phyloP scores from a whole-genome alignment of 2,797 vertebrate species.

The Sebastes diploproa region DNA sequence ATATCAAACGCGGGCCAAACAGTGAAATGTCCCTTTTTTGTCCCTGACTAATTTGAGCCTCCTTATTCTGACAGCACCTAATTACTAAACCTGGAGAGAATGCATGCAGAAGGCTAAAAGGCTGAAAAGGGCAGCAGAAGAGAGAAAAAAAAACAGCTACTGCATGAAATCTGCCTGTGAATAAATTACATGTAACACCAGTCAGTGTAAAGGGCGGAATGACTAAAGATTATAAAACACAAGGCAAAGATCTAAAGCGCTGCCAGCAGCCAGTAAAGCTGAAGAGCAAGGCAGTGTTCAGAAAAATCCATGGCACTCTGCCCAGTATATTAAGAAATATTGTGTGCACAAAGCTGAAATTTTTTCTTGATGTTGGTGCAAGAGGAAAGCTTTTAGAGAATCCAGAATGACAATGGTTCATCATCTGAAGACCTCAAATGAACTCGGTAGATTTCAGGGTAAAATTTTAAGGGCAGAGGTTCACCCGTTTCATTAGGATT shows the following conservation, averaged over 20 bases:
- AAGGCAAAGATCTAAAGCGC: constrained; percentile 15
- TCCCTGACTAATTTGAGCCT: constrained; percentile 32
- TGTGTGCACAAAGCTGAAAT: not conserved
- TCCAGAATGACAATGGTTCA: not conserved
- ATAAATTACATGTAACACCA: constrained; percentile 6
- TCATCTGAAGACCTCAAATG: not conserved
- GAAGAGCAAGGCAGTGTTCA: not conserved
- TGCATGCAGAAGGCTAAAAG: constrained; percentile 20
- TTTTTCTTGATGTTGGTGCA: not conserved
- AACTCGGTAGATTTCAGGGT: not conserved
- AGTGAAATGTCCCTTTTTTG: constrained; percentile 24
- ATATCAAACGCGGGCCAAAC: constrained; percentile 19
- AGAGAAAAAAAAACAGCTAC: not conserved
- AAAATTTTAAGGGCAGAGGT: not conserved
- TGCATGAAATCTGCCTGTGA: constrained; percentile 19
- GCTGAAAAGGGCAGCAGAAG: constrained; percentile 19
- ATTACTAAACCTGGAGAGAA: constrained; percentile 43
- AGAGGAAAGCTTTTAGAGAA: not conserved
- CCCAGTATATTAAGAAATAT: not conserved
- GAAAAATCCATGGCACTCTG: not conserved
- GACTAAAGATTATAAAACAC: constrained; percentile 21
- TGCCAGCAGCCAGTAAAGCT: not conserved
- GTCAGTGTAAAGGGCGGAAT: constrained; percentile 1
- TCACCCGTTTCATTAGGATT: not conserved
- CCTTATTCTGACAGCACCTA: constrained; percentile 39